These are phyloP conservation scores for Neuroterus valhalla DNA, from an alignment of 1,140 invertebrate genomes.

Conservation along the genomic window DNA sequence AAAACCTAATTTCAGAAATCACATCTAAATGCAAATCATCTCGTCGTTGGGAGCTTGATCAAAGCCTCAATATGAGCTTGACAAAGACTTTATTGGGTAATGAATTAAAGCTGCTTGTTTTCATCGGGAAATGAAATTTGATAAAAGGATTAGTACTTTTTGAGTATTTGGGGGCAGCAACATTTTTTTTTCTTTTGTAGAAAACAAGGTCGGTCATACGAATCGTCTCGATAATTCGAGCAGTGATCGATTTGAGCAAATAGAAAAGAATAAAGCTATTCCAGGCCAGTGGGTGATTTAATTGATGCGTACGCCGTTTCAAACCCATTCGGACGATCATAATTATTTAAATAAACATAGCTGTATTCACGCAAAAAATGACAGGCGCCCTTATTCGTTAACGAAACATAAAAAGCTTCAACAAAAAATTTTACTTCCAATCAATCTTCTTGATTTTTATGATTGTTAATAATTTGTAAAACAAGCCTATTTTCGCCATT, in stretches of 20 bases:
- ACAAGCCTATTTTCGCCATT: no score
- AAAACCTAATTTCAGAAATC: constrained; percentile 26
- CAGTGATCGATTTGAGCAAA: background rate
- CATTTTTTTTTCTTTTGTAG: background rate
- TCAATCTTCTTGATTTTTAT: constrained; percentile 11
- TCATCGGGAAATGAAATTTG: background rate
- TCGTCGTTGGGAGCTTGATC: background rate
- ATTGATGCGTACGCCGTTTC: constrained; percentile 35
- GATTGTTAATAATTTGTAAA: background rate
- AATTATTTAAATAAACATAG: constrained; percentile 35
- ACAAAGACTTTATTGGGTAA: background rate
- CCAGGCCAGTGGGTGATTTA: constrained; percentile 38
- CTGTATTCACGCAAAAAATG: constrained; percentile 22
- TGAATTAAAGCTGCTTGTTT: background rate
- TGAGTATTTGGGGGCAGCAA: background rate
- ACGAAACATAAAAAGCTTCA: background rate
- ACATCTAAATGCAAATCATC: constrained; percentile 25
- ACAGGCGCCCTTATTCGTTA: background rate
- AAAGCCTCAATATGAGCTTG: constrained; percentile 15
- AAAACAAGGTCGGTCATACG: constrained; percentile 5
- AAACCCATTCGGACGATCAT: constrained; percentile 19
- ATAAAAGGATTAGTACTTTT: background rate
- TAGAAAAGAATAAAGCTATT: constrained; percentile 38
- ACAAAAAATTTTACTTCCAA: constrained; percentile 10
- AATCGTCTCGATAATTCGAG: constrained; percentile 34